Conservation (phyloP, 2,797 vertebrate genomes). For the Phalanger gymnotis region DNA sequence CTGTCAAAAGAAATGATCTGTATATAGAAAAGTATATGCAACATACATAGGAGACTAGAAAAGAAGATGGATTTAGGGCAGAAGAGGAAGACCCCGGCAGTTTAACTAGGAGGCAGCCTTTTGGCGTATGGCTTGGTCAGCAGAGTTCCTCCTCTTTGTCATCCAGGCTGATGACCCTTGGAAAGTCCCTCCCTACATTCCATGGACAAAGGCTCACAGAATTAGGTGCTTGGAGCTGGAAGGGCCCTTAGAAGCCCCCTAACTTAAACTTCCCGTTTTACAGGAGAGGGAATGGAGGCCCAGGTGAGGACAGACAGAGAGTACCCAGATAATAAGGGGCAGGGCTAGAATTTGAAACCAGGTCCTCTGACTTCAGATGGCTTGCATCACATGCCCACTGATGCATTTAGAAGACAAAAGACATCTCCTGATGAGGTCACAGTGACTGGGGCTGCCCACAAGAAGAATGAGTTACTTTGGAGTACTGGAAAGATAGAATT, state of each 20-base stretch:
- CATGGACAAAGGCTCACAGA: not conserved
- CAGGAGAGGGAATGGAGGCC: not conserved
- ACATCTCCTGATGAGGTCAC: not conserved
- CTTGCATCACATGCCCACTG: not conserved
- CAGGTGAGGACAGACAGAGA: not conserved
- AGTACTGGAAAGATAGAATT: not conserved
- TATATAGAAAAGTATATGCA: not conserved
- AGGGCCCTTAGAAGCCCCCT: not conserved
- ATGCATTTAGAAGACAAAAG: not conserved
- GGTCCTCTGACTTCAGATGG: not conserved
- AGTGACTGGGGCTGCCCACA: not conserved
- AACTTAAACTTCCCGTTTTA: not conserved
- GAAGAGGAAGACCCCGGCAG: not conserved
- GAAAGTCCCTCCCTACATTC: not conserved
- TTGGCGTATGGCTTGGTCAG: not conserved
- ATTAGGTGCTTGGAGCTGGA: not conserved
- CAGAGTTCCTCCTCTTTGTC: not conserved
- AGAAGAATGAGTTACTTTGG: not conserved
- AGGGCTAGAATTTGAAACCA: not conserved
- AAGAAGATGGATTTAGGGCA: too few relatives aligned
- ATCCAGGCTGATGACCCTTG: too few relatives aligned
- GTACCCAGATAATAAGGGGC: not conserved
- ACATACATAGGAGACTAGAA: not conserved
- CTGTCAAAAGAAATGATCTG: not conserved
- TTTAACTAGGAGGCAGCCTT: not conserved